Percentiles rank a stretch among this genome's conserved stretches.
Evolutionary conservation across 2,888 invertebrate species (phyloP).

Genomic region (Papilio gigon): DNA sequence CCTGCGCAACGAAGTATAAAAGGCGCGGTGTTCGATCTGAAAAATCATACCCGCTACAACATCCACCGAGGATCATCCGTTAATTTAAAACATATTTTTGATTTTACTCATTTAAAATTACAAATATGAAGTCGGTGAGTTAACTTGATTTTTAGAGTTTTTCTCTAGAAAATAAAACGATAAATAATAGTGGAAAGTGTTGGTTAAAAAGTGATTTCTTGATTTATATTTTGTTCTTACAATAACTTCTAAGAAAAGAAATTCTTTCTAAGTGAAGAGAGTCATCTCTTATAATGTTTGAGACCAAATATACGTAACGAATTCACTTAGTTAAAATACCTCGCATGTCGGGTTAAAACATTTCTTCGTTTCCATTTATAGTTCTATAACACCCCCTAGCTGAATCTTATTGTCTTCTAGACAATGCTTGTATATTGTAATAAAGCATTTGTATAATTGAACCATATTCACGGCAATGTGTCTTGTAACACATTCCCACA

Average conservation of each 20-base stretch:
- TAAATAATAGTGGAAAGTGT: background rate
- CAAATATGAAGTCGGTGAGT: slow-evolving; percentile 79
- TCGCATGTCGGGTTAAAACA: no score
- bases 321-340: no score
- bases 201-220: background rate
- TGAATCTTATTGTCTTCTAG: slow-evolving; percentile 25
- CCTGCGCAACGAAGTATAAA: slow-evolving; percentile 69
- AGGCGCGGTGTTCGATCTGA: slow-evolving; percentile 70
- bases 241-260: background rate
- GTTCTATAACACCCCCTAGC: background rate
- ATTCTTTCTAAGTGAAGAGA: background rate
- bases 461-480: slow-evolving; percentile 23
- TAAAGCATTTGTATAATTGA: slow-evolving; percentile 36
- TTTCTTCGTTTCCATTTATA: no score
- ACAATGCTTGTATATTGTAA: slow-evolving; percentile 40
- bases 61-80: slow-evolving; percentile 69
- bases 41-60: slow-evolving; percentile 79
- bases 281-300: background rate
- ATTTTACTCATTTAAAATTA: slow-evolving; percentile 50
- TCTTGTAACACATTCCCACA: slow-evolving; percentile 38
- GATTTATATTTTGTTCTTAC: background rate
- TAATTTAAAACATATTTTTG: slow-evolving; percentile 51
- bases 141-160: slow-evolving; percentile 42
- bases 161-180: background rate
- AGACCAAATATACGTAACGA: background rate